A percentile compares a stretch with the other conserved stretches of the same genome.
Conservation (phyloP, 2,113 vertebrate species). For the Cheirogaleus medius region DNA sequence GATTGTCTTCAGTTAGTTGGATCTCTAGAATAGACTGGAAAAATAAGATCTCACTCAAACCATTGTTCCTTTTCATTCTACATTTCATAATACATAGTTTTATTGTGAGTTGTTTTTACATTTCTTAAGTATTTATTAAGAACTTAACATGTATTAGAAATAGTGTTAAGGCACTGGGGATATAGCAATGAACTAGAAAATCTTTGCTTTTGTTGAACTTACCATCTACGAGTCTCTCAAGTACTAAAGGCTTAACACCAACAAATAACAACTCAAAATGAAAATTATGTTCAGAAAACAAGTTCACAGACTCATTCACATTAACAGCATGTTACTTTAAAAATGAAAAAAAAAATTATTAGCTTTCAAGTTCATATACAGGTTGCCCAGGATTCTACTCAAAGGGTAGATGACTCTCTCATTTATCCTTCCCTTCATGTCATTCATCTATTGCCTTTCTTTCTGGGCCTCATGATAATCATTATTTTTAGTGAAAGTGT, state of each 20-base stretch:
- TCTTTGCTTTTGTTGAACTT: not conserved
- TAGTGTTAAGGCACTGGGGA: not conserved
- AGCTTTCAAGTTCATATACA: not conserved
- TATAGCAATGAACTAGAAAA: not conserved
- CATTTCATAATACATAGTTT: not conserved
- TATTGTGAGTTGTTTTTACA: not conserved
- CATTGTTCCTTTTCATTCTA: not conserved
- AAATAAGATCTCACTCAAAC: not conserved
- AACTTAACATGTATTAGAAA: not conserved
- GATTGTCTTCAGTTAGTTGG: not conserved
- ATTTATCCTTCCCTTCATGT: not conserved
- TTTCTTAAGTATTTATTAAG: conserved; percentile 11
- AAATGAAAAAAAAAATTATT: not conserved
- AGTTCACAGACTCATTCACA: not conserved
- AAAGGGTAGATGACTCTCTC: not conserved
- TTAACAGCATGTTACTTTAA: conserved; percentile 8
- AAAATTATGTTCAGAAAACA: conserved; percentile 1
- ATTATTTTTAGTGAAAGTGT: conserved; percentile 28
- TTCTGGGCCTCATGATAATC: not conserved
- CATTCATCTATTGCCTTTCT: not conserved
- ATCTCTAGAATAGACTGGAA: conserved; percentile 27
- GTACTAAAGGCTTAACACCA: not conserved
- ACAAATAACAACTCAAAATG: conserved; percentile 6
- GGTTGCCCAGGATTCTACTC: not conserved
- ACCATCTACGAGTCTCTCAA: not conserved